Base-by-base conservation (phyloP, 2,888 invertebrate species). In the Sminthurinus aureus region DNA sequence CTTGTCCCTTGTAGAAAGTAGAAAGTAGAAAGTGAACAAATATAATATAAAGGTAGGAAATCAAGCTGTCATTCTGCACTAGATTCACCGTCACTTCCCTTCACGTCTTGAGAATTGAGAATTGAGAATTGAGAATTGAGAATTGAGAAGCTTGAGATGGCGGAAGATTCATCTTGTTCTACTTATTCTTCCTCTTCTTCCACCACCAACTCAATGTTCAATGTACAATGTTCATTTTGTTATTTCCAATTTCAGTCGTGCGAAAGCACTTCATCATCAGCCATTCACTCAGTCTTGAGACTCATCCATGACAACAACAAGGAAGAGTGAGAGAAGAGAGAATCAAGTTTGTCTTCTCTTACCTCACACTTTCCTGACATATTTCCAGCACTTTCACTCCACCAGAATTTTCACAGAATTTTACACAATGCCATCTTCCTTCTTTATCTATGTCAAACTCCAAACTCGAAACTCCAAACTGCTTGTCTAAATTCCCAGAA, bases 21-120 rank as follows among this genome's bases (percentile, higher is more conserved):
- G 50, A 26, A 69, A 67, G 67, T 18, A 38, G 67, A 58, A 26
- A 77, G 81, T 79, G 50, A 75, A 79, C 79, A 38, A 38, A 74
- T 22, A 52, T 69, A 74, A 77, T 84, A 84, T 81, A 82, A 86
- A 84, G 86, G 85, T 84, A 86, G 83, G 81, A 85, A 86, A 84
- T 85, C 85, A 87, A 85, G 85, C 85, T 87, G 87, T 87, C 87
- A 85, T 74, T 84, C 83, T 82, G 82, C 85, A 87, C 85, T 85
- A 85, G 83, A 86, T 81, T 85, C 83, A 71, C 82, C 78, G 85
- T 86, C 86, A 86, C 84, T 85, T 86, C 84, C 81, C 84, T 80
- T 84, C 85, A 84, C 84, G 73, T 38, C 38, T 38, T 38, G 3
- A 38, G 38, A n/a, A n/a, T 38, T 6, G 1, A 38, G 6, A 38